Percentiles rank a stretch among this genome's conserved stretches.
Conservation (phyloP, 2,888 invertebrate genomes). For the Monochamus alternatus region DNA sequence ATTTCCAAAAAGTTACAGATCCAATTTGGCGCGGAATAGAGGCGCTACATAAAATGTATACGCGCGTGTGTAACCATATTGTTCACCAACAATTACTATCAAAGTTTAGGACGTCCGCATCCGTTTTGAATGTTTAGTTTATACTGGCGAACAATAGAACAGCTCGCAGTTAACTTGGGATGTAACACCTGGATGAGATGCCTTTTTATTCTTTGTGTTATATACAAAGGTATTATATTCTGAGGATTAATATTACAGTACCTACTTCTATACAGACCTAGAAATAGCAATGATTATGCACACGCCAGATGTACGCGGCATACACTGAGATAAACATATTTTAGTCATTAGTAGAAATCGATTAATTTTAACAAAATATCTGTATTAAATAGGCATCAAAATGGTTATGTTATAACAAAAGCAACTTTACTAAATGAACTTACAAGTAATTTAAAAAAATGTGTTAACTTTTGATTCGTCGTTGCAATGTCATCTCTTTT, state of each 20-base stretch:
- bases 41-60: constrained; percentile 22
- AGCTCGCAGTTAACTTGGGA: constrained; percentile 30
- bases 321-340: background rate
- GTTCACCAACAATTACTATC: constrained; percentile 32
- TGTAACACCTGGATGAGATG: constrained; percentile 33
- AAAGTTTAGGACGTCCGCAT: constrained; percentile 42
- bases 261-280: constrained; percentile 19
- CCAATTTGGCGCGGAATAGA: background rate
- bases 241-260: constrained; percentile 19
- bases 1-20: constrained; percentile 17
- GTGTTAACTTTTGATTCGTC: too few species aligned
- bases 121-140: constrained; percentile 40
- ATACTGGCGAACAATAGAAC: constrained; percentile 29
- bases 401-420: too few species aligned
- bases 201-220: constrained; percentile 31
- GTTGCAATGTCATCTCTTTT: too few species aligned
- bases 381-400: too few species aligned
- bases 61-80: constrained; percentile 42
- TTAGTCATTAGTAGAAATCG: background rate
- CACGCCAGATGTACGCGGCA: background rate
- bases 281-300: constrained; percentile 11
- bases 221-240: constrained; percentile 27
- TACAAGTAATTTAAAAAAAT: too few species aligned
- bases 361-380: too few species aligned
- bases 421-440: too few species aligned